Conservation (phyloP, 2,888 invertebrate genomes). For the Cantharis rufa region DNA sequence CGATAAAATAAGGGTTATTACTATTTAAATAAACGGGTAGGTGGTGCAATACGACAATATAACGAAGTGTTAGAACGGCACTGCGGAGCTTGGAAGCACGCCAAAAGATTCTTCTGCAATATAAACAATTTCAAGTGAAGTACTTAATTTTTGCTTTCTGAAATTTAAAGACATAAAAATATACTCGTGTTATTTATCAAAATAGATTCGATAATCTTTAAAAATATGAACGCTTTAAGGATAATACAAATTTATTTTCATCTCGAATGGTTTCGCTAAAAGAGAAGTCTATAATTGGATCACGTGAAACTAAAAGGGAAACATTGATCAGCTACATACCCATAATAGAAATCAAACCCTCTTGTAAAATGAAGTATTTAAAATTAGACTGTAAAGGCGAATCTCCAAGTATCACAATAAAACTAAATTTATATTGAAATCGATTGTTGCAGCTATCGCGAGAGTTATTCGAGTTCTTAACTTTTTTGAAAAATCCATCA, state of each 20-base stretch:
- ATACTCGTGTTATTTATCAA: not conserved
- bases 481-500: not conserved
- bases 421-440: not conserved
- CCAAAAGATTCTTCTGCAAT: constrained; percentile 29
- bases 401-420: not conserved
- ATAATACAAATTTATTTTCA: not conserved
- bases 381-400: not conserved
- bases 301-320: not conserved
- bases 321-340: not conserved
- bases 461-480: not conserved
- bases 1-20: not conserved
- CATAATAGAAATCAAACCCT: not conserved
- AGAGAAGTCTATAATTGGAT: not conserved
- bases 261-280: not conserved
- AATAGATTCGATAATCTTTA: not conserved
- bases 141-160: not conserved
- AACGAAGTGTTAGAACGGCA: constrained; percentile 8
- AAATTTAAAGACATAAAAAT: not conserved
- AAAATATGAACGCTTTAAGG: not conserved
- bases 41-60: constrained; percentile 28
- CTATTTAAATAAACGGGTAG: not conserved
- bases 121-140: constrained; percentile 16
- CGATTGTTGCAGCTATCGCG: not conserved
- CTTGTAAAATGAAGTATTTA: not conserved
- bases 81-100: constrained; percentile 30